Evolutionary conservation across 30 jellyfish, hydroid and myxozoan species (phyloP).

Genomic region (Hydra vulgaris): DNA sequence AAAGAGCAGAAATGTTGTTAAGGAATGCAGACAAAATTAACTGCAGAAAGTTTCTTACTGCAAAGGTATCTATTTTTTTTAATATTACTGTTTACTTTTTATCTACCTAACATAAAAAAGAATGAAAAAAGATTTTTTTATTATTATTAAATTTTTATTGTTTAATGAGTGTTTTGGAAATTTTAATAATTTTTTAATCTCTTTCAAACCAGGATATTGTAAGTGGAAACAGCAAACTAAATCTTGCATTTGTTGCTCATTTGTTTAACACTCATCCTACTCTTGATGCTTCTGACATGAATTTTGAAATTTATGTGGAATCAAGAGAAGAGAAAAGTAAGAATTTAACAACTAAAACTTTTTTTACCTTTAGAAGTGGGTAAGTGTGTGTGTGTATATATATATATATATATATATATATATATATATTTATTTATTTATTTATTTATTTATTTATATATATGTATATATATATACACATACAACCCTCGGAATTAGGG

Average conservation of each 20-base stretch:
- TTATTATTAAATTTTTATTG: too few species aligned
- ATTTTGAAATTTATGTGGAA: constrained; percentile 80
- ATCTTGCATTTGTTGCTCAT: constrained; percentile 97
- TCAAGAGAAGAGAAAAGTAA: constrained; percentile 96
- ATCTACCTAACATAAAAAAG: too few species aligned
- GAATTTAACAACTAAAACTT: background rate
- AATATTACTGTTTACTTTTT: too few species aligned
- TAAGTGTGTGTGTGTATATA: too few species aligned
- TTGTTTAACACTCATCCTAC: constrained; percentile 89
- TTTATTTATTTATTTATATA: too few species aligned
- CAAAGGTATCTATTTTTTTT: constrained; percentile 45
- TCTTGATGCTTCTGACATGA: constrained; percentile 65
- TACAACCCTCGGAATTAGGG: too few species aligned
- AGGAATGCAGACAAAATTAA: constrained; percentile 85
- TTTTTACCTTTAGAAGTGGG: too few species aligned
- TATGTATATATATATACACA: too few species aligned
- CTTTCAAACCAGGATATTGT: constrained; percentile 95
- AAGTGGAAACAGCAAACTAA: constrained; percentile 85
- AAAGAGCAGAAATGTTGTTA: constrained; percentile 83
- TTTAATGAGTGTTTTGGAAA: too few species aligned
- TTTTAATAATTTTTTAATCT: background rate
- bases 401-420: too few species aligned
- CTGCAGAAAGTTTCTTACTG: constrained; percentile 84
- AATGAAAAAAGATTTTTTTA: too few species aligned
- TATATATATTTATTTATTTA: too few species aligned